Base-by-base conservation (phyloP, 2,797 vertebrate genomes). In the Sebastes oblongus region DNA sequence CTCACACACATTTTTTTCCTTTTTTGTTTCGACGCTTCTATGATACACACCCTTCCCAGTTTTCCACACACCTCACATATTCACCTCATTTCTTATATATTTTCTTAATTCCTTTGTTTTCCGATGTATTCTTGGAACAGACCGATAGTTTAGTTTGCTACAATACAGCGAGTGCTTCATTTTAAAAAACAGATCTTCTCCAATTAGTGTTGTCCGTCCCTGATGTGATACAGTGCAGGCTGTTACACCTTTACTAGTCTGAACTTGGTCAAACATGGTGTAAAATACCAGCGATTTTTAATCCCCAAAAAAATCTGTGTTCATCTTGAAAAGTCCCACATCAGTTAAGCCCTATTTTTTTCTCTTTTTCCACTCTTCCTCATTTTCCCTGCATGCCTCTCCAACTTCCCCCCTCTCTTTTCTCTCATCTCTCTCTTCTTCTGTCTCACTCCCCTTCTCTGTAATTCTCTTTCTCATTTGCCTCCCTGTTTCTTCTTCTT, bases 381-480 rank as follows among this genome's bases (percentile, higher is more conserved):
- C 67, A 75, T 86, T 66, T 78, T 87, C 72, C 64, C 69, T 74
- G 25, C 39, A 56, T 61, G 54, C 71, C 78, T 76, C 82, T 78
- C 82, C 77, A 83, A 34, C 79, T 80, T 8, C 42, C 59, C 59
- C 66, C 30, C 61, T 46, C 75, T 66, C 52, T 56, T 77, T 77
- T 75, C 78, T 78, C 74, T 65, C 78, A 80, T 86, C 80, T 56
- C 75, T 75, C 75, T 72, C 62, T 75, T 58, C 62, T 61, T 86
- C 80, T 78, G 68, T 87, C 86, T 89, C 89, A 72, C 76, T 64
- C 75, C 69, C 60, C 71, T 67, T 83, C 82, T 80, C 75, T 78
- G 78, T 89, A 82, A 89, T 90, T 90, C 84, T 79, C 78, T 81
- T 90, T 91, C 86, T 85, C 87, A 89, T 93, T 92, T 89, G 85